phyloP scores from a whole-genome alignment of 2,797 vertebrate genomes.

The Diplodus puntazzo region DNA sequence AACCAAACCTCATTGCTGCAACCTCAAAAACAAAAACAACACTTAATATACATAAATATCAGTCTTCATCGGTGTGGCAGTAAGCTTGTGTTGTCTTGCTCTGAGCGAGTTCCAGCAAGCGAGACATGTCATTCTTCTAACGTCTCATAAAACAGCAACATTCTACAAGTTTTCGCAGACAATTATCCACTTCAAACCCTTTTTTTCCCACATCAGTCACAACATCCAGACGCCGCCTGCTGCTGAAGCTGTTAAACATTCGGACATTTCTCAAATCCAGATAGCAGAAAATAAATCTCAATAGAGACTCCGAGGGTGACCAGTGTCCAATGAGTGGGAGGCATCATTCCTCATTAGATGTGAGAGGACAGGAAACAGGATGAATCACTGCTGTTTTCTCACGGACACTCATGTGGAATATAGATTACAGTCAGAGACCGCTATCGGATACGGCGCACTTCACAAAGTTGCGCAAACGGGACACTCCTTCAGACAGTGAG shows the following conservation, averaged over 20 bases:
- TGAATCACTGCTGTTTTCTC: not conserved
- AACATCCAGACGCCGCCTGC: not conserved
- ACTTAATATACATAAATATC: not conserved
- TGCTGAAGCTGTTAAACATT: not conserved
- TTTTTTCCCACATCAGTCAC: not conserved
- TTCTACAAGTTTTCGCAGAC: slow-evolving; percentile 28
- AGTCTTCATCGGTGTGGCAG: not conserved
- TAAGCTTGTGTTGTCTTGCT: not conserved
- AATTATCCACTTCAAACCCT: not conserved
- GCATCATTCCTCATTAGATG: not conserved
- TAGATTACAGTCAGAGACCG: not conserved
- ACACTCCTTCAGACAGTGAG: slow-evolving; percentile 47
- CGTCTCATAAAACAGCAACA: not conserved
- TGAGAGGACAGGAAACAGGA: slow-evolving; percentile 17
- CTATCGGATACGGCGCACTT: not conserved
- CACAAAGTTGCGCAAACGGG: not conserved
- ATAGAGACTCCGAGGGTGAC: not conserved
- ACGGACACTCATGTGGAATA: not conserved
- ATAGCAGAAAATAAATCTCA: not conserved
- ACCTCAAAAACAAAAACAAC: not conserved
- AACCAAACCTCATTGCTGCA: not conserved
- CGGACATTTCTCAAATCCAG: not conserved
- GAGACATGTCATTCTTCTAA: not conserved
- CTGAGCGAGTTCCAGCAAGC: not conserved
- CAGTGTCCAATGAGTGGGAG: too few species aligned